Percentiles rank a stretch among this genome's conserved stretches.
Evolutionary conservation across 2,888 invertebrate species (phyloP).

Genomic region (Euproctis similis): DNA sequence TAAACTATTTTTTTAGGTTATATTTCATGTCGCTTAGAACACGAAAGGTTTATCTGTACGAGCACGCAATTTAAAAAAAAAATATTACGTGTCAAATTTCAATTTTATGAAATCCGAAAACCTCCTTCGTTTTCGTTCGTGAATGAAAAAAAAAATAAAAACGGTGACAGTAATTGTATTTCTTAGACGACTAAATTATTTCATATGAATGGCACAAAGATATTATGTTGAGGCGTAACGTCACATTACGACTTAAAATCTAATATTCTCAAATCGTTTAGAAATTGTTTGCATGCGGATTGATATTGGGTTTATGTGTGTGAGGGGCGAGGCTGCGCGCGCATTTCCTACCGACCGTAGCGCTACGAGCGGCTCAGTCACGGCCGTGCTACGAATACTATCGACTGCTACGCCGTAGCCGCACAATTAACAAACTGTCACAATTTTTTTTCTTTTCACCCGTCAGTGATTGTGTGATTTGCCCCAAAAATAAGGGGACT

Average conservation of each 20-base stretch:
- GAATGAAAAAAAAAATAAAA: no score
- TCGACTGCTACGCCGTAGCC: conserved; percentile 63
- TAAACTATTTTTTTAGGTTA: no score
- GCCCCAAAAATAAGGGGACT: conserved; percentile 30
- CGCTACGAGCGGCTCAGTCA: conserved; percentile 62
- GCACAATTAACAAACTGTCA: conserved; percentile 26
- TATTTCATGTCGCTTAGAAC: no score
- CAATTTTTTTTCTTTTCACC: conserved; percentile 23
- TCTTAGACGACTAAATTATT: conserved; percentile 1
- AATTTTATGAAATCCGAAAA: no score
- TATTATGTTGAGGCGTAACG: conserved; percentile 8
- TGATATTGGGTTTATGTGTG: conserved; percentile 66
- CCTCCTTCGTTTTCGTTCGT: no score
- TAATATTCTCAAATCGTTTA: conserved; percentile 49
- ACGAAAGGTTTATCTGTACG: no score
- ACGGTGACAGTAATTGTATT: conserved; percentile 1
- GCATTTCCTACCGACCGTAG: conserved; percentile 49
- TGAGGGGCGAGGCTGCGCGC: conserved; percentile 72
- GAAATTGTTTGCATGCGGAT: conserved; percentile 57
- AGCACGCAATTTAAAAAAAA: no score
- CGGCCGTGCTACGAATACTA: conserved; percentile 50
- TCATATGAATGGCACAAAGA: conserved; percentile 2
- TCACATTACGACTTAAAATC: conserved; percentile 30
- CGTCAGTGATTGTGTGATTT: conserved; percentile 42
- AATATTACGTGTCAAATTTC: no score